Percentiles rank a stretch among this genome's conserved stretches.
Evolutionary conservation across 2,113 vertebrate species (phyloP).

Genomic region (Leptobrachium ailaonicum): DNA sequence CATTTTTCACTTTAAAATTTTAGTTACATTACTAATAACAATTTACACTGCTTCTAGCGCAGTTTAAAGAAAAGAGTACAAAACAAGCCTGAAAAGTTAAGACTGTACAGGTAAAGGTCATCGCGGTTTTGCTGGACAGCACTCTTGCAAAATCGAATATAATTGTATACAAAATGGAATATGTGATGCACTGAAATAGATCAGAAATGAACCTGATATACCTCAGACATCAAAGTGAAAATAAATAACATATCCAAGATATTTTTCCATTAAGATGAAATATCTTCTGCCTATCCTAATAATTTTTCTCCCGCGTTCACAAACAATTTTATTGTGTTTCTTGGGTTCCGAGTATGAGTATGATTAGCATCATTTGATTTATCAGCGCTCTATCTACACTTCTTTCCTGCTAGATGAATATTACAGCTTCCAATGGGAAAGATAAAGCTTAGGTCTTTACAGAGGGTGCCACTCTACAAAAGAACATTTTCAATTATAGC

Average conservation of each 20-base stretch:
- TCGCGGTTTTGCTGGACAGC: constrained; percentile 1
- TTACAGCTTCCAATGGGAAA: no score
- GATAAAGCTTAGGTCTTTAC: no score
- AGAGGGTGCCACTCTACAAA: no score
- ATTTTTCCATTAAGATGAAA: constrained; percentile 21
- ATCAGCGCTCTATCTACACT: no score
- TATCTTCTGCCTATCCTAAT: constrained; percentile 8
- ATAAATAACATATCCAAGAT: constrained; percentile 21
- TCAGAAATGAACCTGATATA: constrained; percentile 23
- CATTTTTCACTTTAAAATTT: no score
- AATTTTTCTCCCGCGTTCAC: constrained; percentile 1
- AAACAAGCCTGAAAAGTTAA: background rate
- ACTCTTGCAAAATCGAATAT: background rate
- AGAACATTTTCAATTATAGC: no score
- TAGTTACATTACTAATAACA: no score
- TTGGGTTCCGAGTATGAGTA: constrained; percentile 6
- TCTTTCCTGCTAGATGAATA: no score
- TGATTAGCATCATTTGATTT: background rate
- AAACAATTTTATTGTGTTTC: constrained; percentile 20
- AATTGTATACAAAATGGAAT: background rate
- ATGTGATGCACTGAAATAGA: constrained; percentile 4
- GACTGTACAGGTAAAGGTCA: constrained; percentile 5
- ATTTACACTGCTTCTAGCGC: background rate
- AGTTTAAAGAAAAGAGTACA: background rate
- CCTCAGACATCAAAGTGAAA: background rate